A percentile compares a stretch with the other conserved stretches of the same genome.
Evolutionary conservation across 2,797 vertebrate genomes (phyloP).

Genomic region (Anabacerthia variegaticeps): DNA sequence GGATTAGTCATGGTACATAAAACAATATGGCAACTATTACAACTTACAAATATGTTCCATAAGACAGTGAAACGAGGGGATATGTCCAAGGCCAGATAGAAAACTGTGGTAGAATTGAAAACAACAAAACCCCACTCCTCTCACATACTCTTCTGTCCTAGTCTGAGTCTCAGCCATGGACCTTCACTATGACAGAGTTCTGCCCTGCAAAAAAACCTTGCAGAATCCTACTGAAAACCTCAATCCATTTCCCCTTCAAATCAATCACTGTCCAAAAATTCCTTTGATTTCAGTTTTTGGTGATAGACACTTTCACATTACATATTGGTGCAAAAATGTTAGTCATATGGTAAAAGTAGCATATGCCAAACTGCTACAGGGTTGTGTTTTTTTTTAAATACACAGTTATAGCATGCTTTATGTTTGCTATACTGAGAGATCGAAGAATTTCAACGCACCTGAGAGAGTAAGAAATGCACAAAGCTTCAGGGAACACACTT

Average conservation of each 20-base stretch:
- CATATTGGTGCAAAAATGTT: background rate
- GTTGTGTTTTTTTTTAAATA: background rate
- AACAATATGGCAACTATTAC: background rate
- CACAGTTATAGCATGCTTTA: background rate
- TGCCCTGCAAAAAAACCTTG: background rate
- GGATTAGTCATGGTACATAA: background rate
- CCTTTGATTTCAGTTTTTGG: background rate
- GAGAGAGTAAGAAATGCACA: background rate
- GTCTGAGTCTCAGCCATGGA: background rate
- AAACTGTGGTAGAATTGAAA: background rate
- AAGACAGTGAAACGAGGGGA: background rate
- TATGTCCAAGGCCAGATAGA: background rate
- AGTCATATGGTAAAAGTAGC: background rate
- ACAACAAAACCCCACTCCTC: background rate
- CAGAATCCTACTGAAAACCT: background rate
- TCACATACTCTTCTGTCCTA: background rate
- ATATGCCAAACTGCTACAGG: background rate
- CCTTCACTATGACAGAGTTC: background rate
- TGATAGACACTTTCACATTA: background rate
- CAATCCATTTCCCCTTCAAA: background rate
- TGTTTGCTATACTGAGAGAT: background rate
- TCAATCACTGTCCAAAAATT: background rate
- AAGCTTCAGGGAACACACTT: background rate
- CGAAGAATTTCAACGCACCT: conserved; percentile 3
- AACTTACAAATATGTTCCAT: background rate